phyloP scores from a whole-genome alignment of 2,113 vertebrate genomes.

The Sinocyclocheilus anophthalmus region DNA sequence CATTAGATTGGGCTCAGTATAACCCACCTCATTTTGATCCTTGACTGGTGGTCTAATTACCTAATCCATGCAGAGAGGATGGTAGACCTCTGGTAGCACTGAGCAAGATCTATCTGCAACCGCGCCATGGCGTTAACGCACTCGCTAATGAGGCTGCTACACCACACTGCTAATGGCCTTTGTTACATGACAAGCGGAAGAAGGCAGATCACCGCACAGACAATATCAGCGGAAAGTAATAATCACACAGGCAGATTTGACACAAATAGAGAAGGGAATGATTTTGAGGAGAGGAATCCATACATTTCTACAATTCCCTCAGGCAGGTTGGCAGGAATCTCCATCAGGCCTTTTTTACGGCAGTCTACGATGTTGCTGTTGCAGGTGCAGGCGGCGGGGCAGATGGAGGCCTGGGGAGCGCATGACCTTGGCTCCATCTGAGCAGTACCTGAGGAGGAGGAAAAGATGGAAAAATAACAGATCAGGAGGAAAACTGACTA shows the following conservation, averaged over 20 bases:
- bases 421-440: conserved; percentile 83
- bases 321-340: conserved; percentile 93
- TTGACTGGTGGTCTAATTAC: conserved; percentile 46
- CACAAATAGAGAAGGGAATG: background rate
- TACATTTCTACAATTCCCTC: conserved; percentile 96
- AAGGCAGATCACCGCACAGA: conserved; percentile 12
- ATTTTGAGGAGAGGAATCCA: conserved; percentile 65
- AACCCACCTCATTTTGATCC: conserved; percentile 27
- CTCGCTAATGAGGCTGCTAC: conserved; percentile 52
- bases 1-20: background rate
- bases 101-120: conserved; percentile 32
- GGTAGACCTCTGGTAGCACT: conserved; percentile 34
- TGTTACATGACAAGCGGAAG: conserved; percentile 45
- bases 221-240: conserved; percentile 26
- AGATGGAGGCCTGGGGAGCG: conserved; percentile 86
- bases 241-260: conserved; percentile 28
- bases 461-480: conserved; percentile 3
- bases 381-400: conserved; percentile 91
- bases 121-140: conserved; percentile 14
- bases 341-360: conserved; percentile 87
- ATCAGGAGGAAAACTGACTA: conserved; percentile 13
- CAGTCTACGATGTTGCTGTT: conserved; percentile 98
- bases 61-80: conserved; percentile 15
- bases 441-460: conserved; percentile 76
- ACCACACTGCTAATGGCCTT: conserved; percentile 54